Evolutionary conservation across 2,888 invertebrate species (phyloP).

Genomic region (Dyspetes luteomarginatus): DNA sequence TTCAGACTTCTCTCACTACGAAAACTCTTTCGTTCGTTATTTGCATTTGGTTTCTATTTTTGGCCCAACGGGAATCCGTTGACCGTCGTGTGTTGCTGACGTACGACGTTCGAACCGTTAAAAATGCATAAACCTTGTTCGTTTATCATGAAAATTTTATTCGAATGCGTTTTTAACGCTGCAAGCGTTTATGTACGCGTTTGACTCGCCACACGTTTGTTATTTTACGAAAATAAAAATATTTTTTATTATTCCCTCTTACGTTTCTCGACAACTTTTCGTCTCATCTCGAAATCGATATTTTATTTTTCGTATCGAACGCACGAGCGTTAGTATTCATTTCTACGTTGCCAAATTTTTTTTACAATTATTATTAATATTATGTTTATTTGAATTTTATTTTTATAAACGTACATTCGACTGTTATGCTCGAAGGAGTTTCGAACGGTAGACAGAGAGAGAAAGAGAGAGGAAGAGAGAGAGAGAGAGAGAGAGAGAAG

Average conservation of each 20-base stretch:
- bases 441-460: conserved; percentile 3
- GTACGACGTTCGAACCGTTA: conserved; percentile 45
- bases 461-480: conserved; percentile 54
- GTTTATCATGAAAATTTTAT: conserved; percentile 16
- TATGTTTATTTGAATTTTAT: too few species aligned
- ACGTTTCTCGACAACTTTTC: too few species aligned
- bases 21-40: conserved; percentile 38
- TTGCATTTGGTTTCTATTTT: conserved; percentile 55
- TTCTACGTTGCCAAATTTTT: too few species aligned
- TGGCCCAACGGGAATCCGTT: conserved; percentile 35
- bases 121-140: conserved; percentile 51
- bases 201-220: too few species aligned
- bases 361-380: too few species aligned
- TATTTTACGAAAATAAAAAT: too few species aligned
- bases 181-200: neutral
- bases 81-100: conserved; percentile 55
- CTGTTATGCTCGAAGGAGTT: neutral
- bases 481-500: conserved; percentile 68
- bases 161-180: neutral
- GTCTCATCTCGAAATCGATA: too few species aligned
- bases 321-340: too few species aligned
- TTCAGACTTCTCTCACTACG: neutral
- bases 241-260: too few species aligned
- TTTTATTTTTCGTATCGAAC: too few species aligned
- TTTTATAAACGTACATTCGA: conserved; percentile 20